Conservation (phyloP, 92 coral and sea anemone genomes). For the Scolanthus callimorphus region DNA sequence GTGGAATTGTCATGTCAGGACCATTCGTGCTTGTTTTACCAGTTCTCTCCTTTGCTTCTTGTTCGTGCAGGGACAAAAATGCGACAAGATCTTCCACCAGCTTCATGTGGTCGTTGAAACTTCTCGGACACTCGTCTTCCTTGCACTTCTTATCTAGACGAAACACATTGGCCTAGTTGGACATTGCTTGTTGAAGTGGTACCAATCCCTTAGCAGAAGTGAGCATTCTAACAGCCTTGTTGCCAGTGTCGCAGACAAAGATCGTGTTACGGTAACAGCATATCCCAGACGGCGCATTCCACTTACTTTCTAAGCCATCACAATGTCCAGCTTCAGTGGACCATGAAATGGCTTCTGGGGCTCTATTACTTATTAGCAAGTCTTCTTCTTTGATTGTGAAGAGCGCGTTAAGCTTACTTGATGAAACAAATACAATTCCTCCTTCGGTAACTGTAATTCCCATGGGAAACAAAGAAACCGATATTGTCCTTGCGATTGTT, state of each 20-base stretch:
- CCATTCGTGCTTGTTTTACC: constrained; percentile 25
- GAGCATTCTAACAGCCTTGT: constrained; percentile 4
- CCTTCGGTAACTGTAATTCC: constrained; percentile 32
- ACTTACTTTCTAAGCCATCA: constrained; percentile 26
- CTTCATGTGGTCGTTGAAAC: constrained; percentile 21
- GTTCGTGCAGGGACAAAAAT: constrained; percentile 14
- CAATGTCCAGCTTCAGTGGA: constrained; percentile 3
- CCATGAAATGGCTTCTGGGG: constrained; percentile 4
- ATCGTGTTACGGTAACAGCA: constrained; percentile 34
- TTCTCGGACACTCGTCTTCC: constrained; percentile 17
- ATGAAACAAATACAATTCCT: constrained; percentile 23
- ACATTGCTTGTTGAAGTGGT: constrained; percentile 30
- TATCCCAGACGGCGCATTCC: constrained; percentile 42
- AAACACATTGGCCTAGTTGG: constrained; percentile 39
- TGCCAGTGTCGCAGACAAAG: constrained; percentile 40
- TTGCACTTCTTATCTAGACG: constrained; percentile 20
- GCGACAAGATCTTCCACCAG: constrained; percentile 13
- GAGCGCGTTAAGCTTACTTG: constrained; percentile 23
- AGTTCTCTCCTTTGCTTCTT: constrained; percentile 14
- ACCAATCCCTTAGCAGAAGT: constrained; percentile 43
- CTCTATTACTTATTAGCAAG: constrained; percentile 6
- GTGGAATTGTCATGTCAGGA: constrained; percentile 13
- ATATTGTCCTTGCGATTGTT: neutral
- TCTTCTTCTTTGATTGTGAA: constrained; percentile 27
- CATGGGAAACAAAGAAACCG: constrained; percentile 8